Evolutionary conservation across 2,888 invertebrate genomes (phyloP), one percentile per base, ranked within the genome.

Genomic region (Mythimna lalbum): DNA sequence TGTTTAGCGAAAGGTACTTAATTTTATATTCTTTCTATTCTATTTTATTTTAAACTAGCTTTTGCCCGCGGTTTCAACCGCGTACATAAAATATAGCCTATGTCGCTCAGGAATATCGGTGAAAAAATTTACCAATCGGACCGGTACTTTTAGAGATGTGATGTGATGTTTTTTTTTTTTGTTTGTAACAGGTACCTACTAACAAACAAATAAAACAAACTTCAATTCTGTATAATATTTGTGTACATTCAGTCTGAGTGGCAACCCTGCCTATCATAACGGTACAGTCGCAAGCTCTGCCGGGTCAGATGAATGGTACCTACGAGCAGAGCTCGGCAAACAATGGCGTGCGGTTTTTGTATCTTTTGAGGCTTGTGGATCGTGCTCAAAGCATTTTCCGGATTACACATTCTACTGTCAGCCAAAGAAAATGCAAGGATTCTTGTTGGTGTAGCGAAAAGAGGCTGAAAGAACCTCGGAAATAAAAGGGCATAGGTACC

Each of bases 191-290:
- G n/a, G n/a, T n/a, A n/a, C n/a, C n/a, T n/a, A n/a, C n/a, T n/a
- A n/a, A n/a, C n/a, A n/a, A n/a, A n/a, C n/a, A n/a, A n/a, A n/a
- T n/a, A n/a, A n/a, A n/a, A n/a, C n/a, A n/a, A n/a, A n/a, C n/a
- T n/a, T n/a, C n/a, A n/a, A n/a, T n/a, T n/a, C n/a, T n/a, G n/a
- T n/a, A n/a, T n/a, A n/a, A n/a, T n/a, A n/a, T n/a, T n/a, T n/a
- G n/a, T n/a, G n/a, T n/a, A n/a, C n/a, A n/a, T 56, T 10, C 1
- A 74, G 65, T 6, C 21, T 2, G 0, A 1, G 43, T 59, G 70
- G 2, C 65, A 76, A 10, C 78, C 81, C 81, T 76, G 14, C 1
- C 36, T 53, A 55, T 69, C 72, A 55, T 81, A 83, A 81, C 81
- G 70, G 84, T 62, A 70, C 64, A 70, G 31, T 60, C 43, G 52